Percentiles rank a stretch among this genome's conserved stretches.
phyloP scores from a whole-genome alignment of 2,113 vertebrate genomes.

The Equus quagga region DNA sequence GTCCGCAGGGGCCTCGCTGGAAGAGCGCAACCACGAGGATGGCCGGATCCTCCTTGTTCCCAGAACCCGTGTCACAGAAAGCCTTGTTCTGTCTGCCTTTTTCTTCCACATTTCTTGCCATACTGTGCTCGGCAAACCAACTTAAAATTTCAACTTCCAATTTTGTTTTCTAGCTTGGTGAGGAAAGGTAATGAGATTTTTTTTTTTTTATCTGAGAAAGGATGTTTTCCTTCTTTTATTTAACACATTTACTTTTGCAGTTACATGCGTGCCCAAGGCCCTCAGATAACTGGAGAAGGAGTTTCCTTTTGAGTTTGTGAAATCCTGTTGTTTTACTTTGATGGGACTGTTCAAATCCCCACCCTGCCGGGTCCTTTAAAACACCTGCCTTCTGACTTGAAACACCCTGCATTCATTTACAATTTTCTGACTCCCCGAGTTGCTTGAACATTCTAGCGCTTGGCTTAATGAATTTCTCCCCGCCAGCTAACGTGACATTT shows the following conservation, averaged over 20 bases:
- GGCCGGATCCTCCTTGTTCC: not conserved
- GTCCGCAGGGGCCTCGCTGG: too few species aligned
- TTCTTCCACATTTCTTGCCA: not conserved
- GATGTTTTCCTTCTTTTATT: not conserved
- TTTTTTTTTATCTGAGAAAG: not conserved
- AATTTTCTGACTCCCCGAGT: not conserved
- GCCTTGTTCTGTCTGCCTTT: too few species aligned
- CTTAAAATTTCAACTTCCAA: not conserved
- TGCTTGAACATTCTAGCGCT: not conserved
- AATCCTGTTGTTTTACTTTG: not conserved
- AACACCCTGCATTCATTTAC: not conserved
- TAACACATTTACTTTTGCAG: not conserved
- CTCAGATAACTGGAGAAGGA: not conserved
- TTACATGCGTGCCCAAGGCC: not conserved
- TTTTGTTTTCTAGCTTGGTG: not conserved
- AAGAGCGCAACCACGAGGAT: too few species aligned
- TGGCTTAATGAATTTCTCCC: not conserved
- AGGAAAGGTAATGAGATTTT: not conserved
- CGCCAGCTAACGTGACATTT: not conserved
- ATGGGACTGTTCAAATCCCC: not conserved
- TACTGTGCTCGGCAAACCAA: not conserved
- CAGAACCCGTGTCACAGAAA: not conserved
- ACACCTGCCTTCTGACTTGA: not conserved
- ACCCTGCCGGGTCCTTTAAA: not conserved
- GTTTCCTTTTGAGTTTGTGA: not conserved